phyloP scores from a whole-genome alignment of 2,113 vertebrate genomes.

The Amphilophus citrinellus region DNA sequence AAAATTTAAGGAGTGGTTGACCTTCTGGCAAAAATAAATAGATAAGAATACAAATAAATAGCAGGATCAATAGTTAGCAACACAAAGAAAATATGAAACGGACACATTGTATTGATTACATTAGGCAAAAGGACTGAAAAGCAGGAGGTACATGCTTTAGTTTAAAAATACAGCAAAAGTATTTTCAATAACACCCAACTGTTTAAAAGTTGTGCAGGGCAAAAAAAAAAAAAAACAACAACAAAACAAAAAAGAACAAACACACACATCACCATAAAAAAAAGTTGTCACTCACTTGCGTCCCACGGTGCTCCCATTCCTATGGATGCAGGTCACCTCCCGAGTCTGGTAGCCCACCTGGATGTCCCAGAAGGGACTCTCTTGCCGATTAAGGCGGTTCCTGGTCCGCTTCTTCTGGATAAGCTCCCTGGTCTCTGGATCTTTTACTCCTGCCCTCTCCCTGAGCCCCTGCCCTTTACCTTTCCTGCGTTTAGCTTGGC shows the following conservation, averaged over 20 bases:
- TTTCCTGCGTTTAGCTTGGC: constrained; percentile 89
- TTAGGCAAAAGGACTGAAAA: background rate
- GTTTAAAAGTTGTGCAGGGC: background rate
- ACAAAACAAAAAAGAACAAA: background rate
- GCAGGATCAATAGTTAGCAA: background rate
- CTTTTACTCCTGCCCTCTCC: constrained; percentile 82
- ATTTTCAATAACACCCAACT: background rate
- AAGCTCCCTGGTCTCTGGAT: constrained; percentile 92
- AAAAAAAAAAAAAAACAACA: background rate
- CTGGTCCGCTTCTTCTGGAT: constrained; percentile 95
- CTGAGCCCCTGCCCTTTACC: constrained; percentile 80
- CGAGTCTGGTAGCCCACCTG: constrained; percentile 95
- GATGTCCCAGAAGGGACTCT: constrained; percentile 94
- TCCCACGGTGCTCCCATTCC: constrained; percentile 87
- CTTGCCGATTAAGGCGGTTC: constrained; percentile 93
- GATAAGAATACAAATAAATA: background rate
- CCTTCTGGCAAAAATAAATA: background rate
- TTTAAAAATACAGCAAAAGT: background rate
- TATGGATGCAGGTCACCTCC: constrained; percentile 89
- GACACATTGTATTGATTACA: background rate
- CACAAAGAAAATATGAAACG: constrained; percentile 1
- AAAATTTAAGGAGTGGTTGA: background rate
- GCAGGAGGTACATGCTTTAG: background rate
- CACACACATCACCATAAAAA: background rate
- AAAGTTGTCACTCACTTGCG: constrained; percentile 83